Evolutionary conservation across 2,797 vertebrate species (phyloP).

Genomic region (Synaphobranchus kaupii): DNA sequence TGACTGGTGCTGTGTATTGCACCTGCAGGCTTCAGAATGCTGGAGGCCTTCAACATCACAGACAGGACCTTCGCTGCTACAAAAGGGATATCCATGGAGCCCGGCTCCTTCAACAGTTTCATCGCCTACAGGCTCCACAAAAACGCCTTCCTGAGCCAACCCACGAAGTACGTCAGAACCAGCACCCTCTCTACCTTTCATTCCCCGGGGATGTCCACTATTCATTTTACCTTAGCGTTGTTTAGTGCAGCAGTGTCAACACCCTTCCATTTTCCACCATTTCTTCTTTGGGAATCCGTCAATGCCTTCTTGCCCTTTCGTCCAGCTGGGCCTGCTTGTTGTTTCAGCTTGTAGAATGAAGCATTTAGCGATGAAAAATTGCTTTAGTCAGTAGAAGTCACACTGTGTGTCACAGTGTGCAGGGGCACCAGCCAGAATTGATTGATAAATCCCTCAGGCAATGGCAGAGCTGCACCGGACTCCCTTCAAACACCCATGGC

Average conservation of each 20-base stretch:
- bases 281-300: background rate
- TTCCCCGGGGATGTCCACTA: conserved; percentile 22
- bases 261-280: conserved; percentile 45
- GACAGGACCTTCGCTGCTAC: conserved; percentile 88
- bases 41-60: conserved; percentile 95
- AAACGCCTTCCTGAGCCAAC: conserved; percentile 89
- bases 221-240: conserved; percentile 39
- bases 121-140: conserved; percentile 92
- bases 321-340: conserved; percentile 40
- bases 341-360: conserved; percentile 52
- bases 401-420: conserved; percentile 39
- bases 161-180: conserved; percentile 82
- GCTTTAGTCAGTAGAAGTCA: conserved; percentile 28
- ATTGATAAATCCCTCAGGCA: conserved; percentile 45
- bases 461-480: conserved; percentile 37
- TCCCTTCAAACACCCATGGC: conserved; percentile 38
- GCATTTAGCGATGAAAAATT: conserved; percentile 39
- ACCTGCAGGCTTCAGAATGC: conserved; percentile 91
- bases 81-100: conserved; percentile 91
- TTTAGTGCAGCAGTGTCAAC: conserved; percentile 48
- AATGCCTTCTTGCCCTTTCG: background rate
- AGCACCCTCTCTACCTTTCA: background rate
- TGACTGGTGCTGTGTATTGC: conserved; percentile 24
- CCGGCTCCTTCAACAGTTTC: conserved; percentile 93
- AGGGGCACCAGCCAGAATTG: conserved; percentile 44